Evolutionary conservation across 2,113 vertebrate species (phyloP).

Genomic region (Nanorana parkeri): DNA sequence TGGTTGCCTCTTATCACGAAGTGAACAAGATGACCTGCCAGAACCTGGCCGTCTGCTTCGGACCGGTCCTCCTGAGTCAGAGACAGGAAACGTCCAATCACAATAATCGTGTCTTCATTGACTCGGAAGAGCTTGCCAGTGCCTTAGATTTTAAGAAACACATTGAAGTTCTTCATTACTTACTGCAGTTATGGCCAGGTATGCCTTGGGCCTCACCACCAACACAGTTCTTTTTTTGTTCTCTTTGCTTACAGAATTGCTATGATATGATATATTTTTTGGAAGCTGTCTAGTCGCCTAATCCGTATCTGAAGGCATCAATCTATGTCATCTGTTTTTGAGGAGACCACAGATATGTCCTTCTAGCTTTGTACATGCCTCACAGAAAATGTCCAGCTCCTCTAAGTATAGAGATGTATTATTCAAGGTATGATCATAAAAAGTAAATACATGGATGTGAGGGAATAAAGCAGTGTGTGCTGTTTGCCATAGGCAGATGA

Average conservation of each 20-base stretch:
- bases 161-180: conserved; percentile 97
- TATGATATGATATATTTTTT: too few relatives aligned
- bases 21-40: conserved; percentile 98
- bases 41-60: conserved; percentile 97
- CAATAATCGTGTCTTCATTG: conserved; percentile 92
- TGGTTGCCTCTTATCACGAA: conserved; percentile 92
- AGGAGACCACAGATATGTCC: too few relatives aligned
- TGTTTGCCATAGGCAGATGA: conserved; percentile 72
- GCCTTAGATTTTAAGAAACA: conserved; percentile 99
- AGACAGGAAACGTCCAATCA: conserved; percentile 89
- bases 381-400: too few relatives aligned
- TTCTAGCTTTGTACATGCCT: too few relatives aligned
- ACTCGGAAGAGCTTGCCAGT: conserved; percentile 95
- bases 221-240: neutral
- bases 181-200: conserved; percentile 98
- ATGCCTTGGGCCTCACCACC: conserved; percentile 20
- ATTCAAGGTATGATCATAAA: too few relatives aligned
- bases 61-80: conserved; percentile 93
- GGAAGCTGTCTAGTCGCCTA: neutral
- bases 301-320: neutral
- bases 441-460: conserved; percentile 8
- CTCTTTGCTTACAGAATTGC: too few relatives aligned
- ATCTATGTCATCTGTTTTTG: too few relatives aligned
- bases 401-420: too few relatives aligned
- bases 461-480: conserved; percentile 73